Conservation (phyloP, 2,113 vertebrate species). For the Ovibos moschatus region DNA sequence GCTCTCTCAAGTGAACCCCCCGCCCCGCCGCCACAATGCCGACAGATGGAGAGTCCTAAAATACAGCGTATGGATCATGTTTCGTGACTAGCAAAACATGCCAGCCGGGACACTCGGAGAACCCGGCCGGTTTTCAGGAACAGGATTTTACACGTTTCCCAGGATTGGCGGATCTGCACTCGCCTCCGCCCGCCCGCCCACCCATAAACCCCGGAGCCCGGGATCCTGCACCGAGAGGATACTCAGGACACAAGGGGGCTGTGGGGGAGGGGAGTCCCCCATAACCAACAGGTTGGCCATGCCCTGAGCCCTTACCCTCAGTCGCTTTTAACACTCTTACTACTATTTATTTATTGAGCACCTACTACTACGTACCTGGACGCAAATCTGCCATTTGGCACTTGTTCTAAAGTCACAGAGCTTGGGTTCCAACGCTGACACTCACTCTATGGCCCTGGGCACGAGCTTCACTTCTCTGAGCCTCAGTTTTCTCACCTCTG, state of each 20-base stretch:
- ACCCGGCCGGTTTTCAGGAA: slow-evolving; percentile 66
- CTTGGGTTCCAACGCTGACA: background rate
- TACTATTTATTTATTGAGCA: background rate
- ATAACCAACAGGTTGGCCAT: background rate
- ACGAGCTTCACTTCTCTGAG: background rate
- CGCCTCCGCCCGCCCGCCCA: background rate
- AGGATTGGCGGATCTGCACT: slow-evolving; percentile 36
- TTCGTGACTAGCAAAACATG: slow-evolving; percentile 70
- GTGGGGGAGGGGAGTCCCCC: background rate
- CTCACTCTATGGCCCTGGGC: background rate
- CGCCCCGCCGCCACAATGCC: background rate
- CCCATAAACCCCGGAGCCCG: background rate
- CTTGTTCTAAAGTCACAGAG: background rate
- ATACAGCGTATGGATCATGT: slow-evolving; percentile 70
- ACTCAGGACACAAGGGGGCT: background rate
- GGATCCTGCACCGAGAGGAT: background rate
- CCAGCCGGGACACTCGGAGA: slow-evolving; percentile 65
- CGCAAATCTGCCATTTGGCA: background rate
- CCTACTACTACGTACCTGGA: background rate
- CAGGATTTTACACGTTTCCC: slow-evolving; percentile 71
- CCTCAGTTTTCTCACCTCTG: background rate
- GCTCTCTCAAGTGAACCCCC: slow-evolving; percentile 23
- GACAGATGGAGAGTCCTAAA: slow-evolving; percentile 74
- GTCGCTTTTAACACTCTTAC: background rate
- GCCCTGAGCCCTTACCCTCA: background rate